Base-by-base conservation (phyloP, 2,797 vertebrate genomes). In the Acanthiza pusilla region DNA sequence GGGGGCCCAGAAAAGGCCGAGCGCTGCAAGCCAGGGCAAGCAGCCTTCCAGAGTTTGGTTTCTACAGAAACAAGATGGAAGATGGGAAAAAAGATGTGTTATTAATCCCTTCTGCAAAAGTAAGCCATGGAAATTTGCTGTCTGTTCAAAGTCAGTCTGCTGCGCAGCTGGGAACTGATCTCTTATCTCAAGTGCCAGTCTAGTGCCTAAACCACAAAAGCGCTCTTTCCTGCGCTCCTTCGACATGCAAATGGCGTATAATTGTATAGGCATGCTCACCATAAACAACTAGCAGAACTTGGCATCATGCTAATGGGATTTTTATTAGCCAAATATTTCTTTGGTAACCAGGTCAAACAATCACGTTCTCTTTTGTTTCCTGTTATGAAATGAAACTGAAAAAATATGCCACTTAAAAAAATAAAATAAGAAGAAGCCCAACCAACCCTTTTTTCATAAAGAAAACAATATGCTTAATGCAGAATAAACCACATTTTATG, bases 311-410 rank as follows among this genome's bases (percentile, higher is more conserved):
- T 89, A 94, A 93, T 81, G 68, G 83, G 88, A 89, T 92, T 96
- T 92, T 94, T 91, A 88, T 94, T 94, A 88, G 93, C 85, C 94
- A 94, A 94, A 83, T 83, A 88, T 75, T 96, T 94, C 88, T 97
- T 93, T 93, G 85, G 87, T 96, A 95, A 96, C 60, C 95, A 95
- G 96, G 96, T 97, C 96, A 96, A 94, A 96, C 88, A 93, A 95
- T 96, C 96, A 96, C 91, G 94, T 95, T 96, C 95, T 97, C 96
- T 96, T 96, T 97, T 97, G 96, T 97, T 97, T 96, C 96, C 95
- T 95, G 96, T 96, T 97, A 96, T 90, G 91, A 95, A 96, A 95
- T 96, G 93, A 92, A 96, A 96, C 91, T 92, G 85, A 86, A 96
- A 96, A 96, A 96, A 96, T 92, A 96, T 94, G 96, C 87, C 95